Conservation (phyloP, 2,797 vertebrate species). For the Channallabes apus region DNA sequence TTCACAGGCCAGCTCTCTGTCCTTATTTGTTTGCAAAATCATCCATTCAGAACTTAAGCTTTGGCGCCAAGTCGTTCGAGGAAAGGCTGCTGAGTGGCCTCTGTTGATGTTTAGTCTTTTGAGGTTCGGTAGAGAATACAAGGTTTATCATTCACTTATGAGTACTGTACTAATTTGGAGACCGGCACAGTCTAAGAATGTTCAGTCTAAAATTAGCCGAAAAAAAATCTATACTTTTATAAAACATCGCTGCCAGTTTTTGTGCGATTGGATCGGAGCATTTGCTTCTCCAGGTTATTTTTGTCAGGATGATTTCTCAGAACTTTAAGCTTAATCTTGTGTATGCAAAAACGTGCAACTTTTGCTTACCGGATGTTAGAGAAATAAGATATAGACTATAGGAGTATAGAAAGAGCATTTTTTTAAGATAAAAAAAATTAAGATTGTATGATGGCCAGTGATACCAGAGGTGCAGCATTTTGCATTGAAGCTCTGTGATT, state of each 20-base stretch:
- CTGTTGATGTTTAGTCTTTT: constrained; percentile 51
- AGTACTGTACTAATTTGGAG: neutral
- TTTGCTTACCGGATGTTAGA: neutral
- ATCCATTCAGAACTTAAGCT: constrained; percentile 47
- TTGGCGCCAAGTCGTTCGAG: constrained; percentile 46
- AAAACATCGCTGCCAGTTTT: neutral
- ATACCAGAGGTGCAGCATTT: too few relatives aligned
- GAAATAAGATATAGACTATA: neutral
- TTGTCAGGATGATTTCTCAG: constrained; percentile 8
- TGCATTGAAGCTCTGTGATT: neutral
- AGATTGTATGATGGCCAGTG: neutral
- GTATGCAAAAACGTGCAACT: neutral
- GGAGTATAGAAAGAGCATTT: too few relatives aligned
- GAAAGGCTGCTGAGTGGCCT: constrained; percentile 47
- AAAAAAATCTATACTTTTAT: neutral
- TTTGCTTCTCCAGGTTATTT: neutral
- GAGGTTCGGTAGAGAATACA: constrained; percentile 32
- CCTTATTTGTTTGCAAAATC: constrained; percentile 49
- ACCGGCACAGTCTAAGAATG: neutral
- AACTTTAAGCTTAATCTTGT: neutral
- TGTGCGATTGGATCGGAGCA: neutral
- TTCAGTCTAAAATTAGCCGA: neutral
- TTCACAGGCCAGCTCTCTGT: constrained; percentile 41
- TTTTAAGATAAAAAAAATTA: too few relatives aligned
- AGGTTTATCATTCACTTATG: constrained; percentile 27